Conservation (phyloP, 2,888 invertebrate genomes). For the Erannis defoliaria region DNA sequence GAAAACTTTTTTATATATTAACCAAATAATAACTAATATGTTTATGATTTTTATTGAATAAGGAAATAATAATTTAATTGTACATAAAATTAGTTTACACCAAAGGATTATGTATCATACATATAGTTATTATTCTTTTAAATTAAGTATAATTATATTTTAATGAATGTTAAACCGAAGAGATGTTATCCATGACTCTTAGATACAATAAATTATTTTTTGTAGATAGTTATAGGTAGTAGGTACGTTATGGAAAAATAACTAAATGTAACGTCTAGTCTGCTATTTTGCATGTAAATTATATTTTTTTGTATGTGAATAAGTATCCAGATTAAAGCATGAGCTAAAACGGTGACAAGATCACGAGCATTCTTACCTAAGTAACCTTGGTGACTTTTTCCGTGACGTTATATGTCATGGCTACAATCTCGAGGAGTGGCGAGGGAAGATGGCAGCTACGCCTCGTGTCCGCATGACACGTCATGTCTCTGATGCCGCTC, state of each 20-base stretch:
- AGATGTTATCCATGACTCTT: conserved; percentile 48
- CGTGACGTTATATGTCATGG: too few species aligned
- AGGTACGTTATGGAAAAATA: conserved; percentile 19
- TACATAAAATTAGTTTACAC: conserved; percentile 50
- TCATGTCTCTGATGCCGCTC: too few species aligned
- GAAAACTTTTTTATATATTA: conserved; percentile 33
- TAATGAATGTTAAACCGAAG: conserved; percentile 35
- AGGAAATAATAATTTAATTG: conserved; percentile 44
- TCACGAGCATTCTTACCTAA: too few species aligned
- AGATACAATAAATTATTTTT: conserved; percentile 44
- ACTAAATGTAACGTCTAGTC: conserved; percentile 44
- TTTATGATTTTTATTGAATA: conserved; percentile 42
- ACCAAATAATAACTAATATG: conserved; percentile 47
- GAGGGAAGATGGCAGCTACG: too few species aligned
- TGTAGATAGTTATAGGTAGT: background rate
- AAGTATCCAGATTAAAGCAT: too few species aligned
- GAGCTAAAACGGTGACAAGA: too few species aligned
- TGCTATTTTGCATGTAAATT: conserved; percentile 30
- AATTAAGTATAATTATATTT: conserved; percentile 45
- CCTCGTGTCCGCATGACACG: too few species aligned
- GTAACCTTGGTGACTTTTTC: too few species aligned
- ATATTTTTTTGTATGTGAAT: too few species aligned
- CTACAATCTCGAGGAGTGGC: too few species aligned
- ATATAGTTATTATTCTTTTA: conserved; percentile 50
- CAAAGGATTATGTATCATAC: conserved; percentile 64